These are phyloP conservation scores for Eupsilia transversa DNA, from an alignment of 2,888 invertebrate species.

Conservation along the genomic window DNA sequence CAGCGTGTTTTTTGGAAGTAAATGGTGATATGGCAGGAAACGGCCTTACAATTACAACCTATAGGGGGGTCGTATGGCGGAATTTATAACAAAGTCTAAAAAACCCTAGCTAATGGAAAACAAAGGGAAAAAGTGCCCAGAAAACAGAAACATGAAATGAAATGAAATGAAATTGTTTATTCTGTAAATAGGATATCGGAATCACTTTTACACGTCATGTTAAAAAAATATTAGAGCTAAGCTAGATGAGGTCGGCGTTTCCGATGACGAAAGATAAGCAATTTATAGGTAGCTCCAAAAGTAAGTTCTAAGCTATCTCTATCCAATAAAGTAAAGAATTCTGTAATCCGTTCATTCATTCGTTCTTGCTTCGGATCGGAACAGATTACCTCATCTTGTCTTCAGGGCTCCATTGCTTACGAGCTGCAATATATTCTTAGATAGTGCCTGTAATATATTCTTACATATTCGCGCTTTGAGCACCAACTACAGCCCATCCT, in stretches of 20 bases:
- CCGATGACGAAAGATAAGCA: background rate
- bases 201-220: too few species aligned
- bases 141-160: too few species aligned
- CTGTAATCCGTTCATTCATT: conserved; percentile 21
- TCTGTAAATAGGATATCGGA: too few species aligned
- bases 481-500: conserved; percentile 3
- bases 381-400: conserved; percentile 37
- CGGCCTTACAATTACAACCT: too few species aligned
- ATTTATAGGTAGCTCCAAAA: conserved; percentile 1
- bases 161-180: too few species aligned
- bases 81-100: too few species aligned
- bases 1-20: conserved; percentile 12
- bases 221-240: too few species aligned
- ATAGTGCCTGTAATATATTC: conserved; percentile 37
- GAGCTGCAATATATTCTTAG: conserved; percentile 43
- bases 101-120: too few species aligned
- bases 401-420: conserved; percentile 3
- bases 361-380: background rate
- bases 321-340: conserved; percentile 5
- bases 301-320: background rate
- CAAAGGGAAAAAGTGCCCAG: too few species aligned
- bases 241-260: too few species aligned
- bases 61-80: too few species aligned
- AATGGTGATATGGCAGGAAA: conserved; percentile 21
- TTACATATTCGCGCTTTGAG: conserved; percentile 51